Evolutionary conservation across 2,113 vertebrate genomes (phyloP), one percentile per base, ranked within the genome.

Genomic region (Arenaria interpres): DNA sequence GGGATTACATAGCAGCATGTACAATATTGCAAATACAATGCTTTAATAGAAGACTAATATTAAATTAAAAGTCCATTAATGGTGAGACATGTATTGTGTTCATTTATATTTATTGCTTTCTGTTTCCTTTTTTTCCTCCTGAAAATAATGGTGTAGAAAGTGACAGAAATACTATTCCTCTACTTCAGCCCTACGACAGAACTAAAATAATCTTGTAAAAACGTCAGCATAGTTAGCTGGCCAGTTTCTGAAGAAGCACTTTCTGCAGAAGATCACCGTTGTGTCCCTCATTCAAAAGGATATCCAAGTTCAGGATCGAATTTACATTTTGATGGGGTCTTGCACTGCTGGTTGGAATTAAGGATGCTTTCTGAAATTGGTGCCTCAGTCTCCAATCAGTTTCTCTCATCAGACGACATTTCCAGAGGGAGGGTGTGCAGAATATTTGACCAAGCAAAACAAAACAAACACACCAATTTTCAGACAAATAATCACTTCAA

Each of bases 321-420:
- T 95, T 94, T 96, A 83, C 67, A 93, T 89, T 93, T 94, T 95
- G 78, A 94, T 93, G 37, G 59, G 66, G 53, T 90, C 88, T 91
- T 90, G 67, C 60, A 77, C 75, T 91, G n/a, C 50, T 91, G 67
- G 25, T 64, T 82, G 72, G 57, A 88, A 88, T 88, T 93, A 95
- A 76, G 12, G 28, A 82, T 76, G 53, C 39, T 82, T 94, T 93
- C 74, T 93, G 78, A 94, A 94, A 96, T 80, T 89, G 86, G 53
- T 67, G 39, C 46, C 48, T 89, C 75, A 82, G 39, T n/a, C 48
- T 91, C 72, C 83, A 76, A 46, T 69, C 33, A 69, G 48, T 83
- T 94, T 92, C 62, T 74, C 6, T 57, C n/a, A 76, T 53, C 48
- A 85, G 56, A 91, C 80, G 41, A 6, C 51, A 87, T 92, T 91